These are phyloP conservation scores for Carassius auratus DNA, from an alignment of 2,113 vertebrate genomes.

Conservation along the genomic window DNA sequence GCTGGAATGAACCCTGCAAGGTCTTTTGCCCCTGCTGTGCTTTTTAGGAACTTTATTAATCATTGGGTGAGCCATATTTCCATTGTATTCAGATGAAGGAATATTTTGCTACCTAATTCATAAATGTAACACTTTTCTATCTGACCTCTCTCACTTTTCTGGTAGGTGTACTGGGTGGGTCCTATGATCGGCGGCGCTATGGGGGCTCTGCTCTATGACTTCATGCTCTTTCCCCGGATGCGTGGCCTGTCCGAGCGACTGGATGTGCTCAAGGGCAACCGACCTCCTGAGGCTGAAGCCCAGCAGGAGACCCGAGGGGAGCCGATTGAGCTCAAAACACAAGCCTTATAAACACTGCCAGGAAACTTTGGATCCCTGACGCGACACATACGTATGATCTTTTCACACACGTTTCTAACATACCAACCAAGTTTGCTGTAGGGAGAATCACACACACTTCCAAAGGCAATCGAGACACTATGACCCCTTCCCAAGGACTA, in stretches of 20 bases:
- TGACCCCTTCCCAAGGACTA: slow-evolving; percentile 55
- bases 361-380: slow-evolving; percentile 59
- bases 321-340: slow-evolving; percentile 90
- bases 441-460: background rate
- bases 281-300: slow-evolving; percentile 75
- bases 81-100: background rate
- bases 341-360: slow-evolving; percentile 81
- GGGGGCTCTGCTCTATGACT: slow-evolving; percentile 89
- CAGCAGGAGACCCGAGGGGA: slow-evolving; percentile 83
- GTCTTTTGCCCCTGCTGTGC: slow-evolving; percentile 91
- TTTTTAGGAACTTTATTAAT: slow-evolving; percentile 90
- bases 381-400: background rate
- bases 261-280: slow-evolving; percentile 85
- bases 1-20: slow-evolving; percentile 95
- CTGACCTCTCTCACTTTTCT: slow-evolving; percentile 49
- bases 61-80: slow-evolving; percentile 86
- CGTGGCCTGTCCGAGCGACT: slow-evolving; percentile 86
- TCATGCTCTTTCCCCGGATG: slow-evolving; percentile 88
- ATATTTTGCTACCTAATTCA: background rate
- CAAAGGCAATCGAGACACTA: slow-evolving; percentile 15
- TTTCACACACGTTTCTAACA: slow-evolving; percentile 35
- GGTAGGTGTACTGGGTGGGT: slow-evolving; percentile 93
- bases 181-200: slow-evolving; percentile 87
- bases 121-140: background rate
- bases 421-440: slow-evolving; percentile 7